Evolutionary conservation across 2,797 vertebrate species (phyloP).

Genomic region (Platalea minor): DNA sequence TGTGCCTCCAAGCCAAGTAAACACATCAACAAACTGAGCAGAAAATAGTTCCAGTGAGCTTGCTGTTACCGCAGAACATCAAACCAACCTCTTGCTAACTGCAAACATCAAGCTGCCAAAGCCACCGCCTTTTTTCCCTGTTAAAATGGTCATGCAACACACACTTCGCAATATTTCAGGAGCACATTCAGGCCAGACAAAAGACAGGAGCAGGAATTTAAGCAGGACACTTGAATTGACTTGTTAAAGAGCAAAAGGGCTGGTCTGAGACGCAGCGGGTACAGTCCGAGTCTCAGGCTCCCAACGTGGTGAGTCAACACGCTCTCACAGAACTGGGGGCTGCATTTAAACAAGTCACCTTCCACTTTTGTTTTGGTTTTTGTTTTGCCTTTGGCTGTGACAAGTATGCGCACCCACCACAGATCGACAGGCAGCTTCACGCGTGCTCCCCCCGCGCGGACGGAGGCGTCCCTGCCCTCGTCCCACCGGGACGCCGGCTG

Average conservation of each 20-base stretch:
- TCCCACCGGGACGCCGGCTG: background rate
- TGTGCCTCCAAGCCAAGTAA: background rate
- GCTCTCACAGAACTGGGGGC: fast-evolving
- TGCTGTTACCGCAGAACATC: background rate
- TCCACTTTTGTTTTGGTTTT: background rate
- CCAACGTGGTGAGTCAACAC: fast-evolving
- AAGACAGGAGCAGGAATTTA: background rate
- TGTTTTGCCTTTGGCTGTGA: background rate
- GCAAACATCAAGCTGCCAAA: background rate
- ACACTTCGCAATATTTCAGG: background rate
- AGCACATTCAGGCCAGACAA: background rate
- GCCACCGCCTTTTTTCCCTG: background rate
- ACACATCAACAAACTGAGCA: background rate
- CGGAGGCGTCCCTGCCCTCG: background rate
- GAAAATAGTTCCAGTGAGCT: background rate
- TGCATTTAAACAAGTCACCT: background rate
- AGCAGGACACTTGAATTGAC: background rate
- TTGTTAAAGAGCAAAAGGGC: background rate
- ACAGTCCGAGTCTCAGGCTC: fast-evolving
- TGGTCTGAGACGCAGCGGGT: background rate
- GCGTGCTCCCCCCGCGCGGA: fast-evolving
- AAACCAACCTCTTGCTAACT: background rate
- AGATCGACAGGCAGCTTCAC: background rate
- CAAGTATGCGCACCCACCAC: fast-evolving
- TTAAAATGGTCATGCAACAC: background rate